A percentile compares a stretch with the other conserved stretches of the same genome.
Evolutionary conservation across 2,113 vertebrate genomes (phyloP).

Genomic region (Abramis brama): DNA sequence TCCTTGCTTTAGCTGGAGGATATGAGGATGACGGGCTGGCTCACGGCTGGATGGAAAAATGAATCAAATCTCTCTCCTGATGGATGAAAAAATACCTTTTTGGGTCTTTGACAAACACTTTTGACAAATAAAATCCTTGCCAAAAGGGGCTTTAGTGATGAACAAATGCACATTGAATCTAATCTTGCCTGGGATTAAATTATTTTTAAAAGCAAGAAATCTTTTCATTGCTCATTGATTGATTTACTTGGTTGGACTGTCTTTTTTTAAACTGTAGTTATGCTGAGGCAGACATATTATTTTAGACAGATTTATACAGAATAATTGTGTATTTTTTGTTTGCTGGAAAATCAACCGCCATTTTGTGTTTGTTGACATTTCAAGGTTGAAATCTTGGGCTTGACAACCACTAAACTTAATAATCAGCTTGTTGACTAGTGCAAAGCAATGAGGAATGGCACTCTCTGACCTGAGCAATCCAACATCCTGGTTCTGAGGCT

Average conservation of each 20-base stretch:
- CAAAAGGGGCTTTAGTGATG: not conserved
- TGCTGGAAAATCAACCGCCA: not conserved
- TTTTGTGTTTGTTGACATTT: not conserved
- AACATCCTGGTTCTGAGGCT: conserved; percentile 3
- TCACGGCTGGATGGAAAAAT: conserved; percentile 33
- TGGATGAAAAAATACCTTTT: conserved; percentile 1
- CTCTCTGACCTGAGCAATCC: conserved; percentile 11
- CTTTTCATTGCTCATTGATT: not conserved
- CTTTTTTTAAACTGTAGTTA: not conserved
- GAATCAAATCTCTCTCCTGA: conserved; percentile 24
- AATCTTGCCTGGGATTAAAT: not conserved
- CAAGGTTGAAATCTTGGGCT: not conserved
- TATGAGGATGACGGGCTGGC: conserved; percentile 32
- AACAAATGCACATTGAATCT: conserved; percentile 22
- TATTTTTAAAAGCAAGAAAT: not conserved
- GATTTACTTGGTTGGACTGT: not conserved
- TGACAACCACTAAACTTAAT: conserved; percentile 15
- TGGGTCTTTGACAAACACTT: conserved; percentile 38
- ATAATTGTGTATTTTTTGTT: not conserved
- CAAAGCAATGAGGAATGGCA: not conserved
- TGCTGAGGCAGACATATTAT: not conserved
- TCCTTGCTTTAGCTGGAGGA: not conserved
- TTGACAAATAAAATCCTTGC: conserved; percentile 17
- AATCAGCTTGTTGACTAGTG: conserved; percentile 7
- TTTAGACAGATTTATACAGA: not conserved